Evolutionary conservation across 1,140 invertebrate species (phyloP).

Genomic region (Papilio polytes): DNA sequence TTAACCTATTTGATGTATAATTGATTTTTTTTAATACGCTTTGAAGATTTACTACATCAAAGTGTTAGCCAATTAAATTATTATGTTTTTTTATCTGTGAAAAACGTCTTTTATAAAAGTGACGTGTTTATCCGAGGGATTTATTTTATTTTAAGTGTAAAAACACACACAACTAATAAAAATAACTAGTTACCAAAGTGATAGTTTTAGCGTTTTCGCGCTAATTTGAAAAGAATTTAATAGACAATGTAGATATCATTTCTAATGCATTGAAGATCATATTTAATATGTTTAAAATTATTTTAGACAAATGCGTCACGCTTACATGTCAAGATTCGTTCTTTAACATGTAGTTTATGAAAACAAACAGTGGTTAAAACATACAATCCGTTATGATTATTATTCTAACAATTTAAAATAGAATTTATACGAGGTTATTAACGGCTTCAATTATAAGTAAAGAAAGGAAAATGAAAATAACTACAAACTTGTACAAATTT

Average conservation of each 20-base stretch:
- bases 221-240: too few species aligned
- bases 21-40: constrained; percentile 17
- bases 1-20: constrained; percentile 15
- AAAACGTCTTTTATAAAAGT: background rate
- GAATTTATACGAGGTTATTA: background rate
- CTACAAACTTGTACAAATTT: too few species aligned
- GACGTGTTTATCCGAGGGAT: background rate
- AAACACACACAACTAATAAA: too few species aligned
- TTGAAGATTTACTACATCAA: constrained; percentile 4
- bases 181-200: too few species aligned
- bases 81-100: background rate
- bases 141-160: background rate
- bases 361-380: background rate
- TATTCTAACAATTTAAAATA: constrained; percentile 5
- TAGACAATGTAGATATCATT: too few species aligned
- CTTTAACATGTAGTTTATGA: background rate
- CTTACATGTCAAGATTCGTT: background rate
- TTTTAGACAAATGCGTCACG: background rate
- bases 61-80: background rate
- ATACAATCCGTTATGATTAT: background rate
- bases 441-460: background rate
- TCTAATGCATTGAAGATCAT: too few species aligned
- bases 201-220: too few species aligned
- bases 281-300: background rate
- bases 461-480: too few species aligned